These are phyloP conservation scores for Anniella stebbinsi DNA, from an alignment of 2,797 vertebrate species.

Conservation along the genomic window DNA sequence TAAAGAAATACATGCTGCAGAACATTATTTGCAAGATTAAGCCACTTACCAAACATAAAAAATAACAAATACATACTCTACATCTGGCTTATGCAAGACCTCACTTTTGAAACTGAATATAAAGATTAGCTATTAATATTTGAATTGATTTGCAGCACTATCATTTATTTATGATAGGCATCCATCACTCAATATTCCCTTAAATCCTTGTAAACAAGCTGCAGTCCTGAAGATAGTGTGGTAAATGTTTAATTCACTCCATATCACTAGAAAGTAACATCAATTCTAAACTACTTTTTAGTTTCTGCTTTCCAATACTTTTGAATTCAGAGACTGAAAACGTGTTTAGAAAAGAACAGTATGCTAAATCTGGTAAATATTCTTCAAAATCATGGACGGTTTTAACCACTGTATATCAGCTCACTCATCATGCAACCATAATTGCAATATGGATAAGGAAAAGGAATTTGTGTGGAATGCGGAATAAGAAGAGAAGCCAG, in stretches of 20 bases:
- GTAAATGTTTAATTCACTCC: background rate
- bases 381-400: background rate
- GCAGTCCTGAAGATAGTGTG: background rate
- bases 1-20: background rate
- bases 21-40: background rate
- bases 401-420: background rate
- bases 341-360: background rate
- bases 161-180: background rate
- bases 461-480: background rate
- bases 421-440: background rate
- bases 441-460: background rate
- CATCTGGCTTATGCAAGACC: background rate
- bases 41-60: background rate
- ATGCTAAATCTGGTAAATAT: background rate
- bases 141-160: background rate
- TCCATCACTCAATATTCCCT: background rate
- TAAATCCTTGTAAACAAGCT: background rate
- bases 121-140: background rate
- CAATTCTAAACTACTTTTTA: background rate
- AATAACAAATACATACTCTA: background rate
- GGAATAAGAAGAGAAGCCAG: background rate
- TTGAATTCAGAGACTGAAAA: background rate
- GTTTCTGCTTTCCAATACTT: background rate
- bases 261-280: background rate
- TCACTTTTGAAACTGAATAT: background rate